Conservation (phyloP, 2,797 vertebrate genomes). For the Tolypeutes matacus region DNA sequence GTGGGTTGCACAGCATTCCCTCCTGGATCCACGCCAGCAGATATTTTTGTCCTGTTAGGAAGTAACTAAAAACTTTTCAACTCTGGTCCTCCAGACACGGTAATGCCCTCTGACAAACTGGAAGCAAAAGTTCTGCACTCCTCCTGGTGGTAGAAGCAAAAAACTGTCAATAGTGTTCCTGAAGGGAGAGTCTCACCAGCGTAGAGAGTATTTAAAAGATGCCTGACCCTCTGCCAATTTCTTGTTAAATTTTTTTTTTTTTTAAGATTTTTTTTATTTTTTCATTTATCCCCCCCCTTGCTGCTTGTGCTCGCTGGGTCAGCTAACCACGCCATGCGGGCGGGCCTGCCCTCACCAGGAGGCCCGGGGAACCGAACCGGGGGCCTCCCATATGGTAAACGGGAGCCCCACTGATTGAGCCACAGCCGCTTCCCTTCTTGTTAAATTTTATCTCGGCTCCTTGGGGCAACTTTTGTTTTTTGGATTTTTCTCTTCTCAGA, state of each 20-base stretch:
- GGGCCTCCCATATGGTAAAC: too few relatives aligned
- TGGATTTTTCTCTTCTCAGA: not conserved
- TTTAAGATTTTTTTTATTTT: too few relatives aligned
- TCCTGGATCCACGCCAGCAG: slow-evolving; percentile 50
- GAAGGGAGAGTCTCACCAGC: not conserved
- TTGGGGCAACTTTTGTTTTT: slow-evolving; percentile 49
- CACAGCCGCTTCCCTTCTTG: too few relatives aligned
- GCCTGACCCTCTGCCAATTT: not conserved
- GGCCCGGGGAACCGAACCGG: too few relatives aligned
- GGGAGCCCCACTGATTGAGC: too few relatives aligned
- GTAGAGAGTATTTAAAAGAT: not conserved
- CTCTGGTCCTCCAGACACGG: not conserved
- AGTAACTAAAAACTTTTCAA: slow-evolving; percentile 68
- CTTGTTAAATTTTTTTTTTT: not conserved
- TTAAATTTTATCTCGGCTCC: not conserved
- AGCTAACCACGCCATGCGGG: too few relatives aligned
- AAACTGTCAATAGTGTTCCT: not conserved
- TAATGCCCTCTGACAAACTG: slow-evolving; percentile 32
- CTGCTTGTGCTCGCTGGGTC: too few relatives aligned
- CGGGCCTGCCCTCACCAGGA: too few relatives aligned
- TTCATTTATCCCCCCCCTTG: too few relatives aligned
- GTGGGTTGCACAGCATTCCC: slow-evolving; percentile 48
- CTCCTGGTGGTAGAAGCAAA: slow-evolving; percentile 77
- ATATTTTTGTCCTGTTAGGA: slow-evolving; percentile 73
- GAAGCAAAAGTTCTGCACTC: slow-evolving; percentile 63